Evolutionary conservation across 2,113 vertebrate genomes (phyloP).

Genomic region (Syrmaticus mikado): DNA sequence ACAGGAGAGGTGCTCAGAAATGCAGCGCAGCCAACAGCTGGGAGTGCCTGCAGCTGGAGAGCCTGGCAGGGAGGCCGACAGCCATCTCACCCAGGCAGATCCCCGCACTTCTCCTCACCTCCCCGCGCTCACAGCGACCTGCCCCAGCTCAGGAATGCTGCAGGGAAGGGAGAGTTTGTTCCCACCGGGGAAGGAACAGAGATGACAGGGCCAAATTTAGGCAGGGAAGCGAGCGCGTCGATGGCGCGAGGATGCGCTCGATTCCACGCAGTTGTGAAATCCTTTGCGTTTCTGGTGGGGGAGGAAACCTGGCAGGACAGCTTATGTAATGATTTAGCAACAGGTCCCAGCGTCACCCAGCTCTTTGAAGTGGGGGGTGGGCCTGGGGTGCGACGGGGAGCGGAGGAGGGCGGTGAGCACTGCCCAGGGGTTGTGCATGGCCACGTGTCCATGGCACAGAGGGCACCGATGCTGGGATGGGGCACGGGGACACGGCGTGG

Average conservation of each 20-base stretch:
- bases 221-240: rapidly evolving
- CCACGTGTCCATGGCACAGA: no score
- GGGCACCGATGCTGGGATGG: not conserved
- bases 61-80: not conserved
- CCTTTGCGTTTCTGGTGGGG: not conserved
- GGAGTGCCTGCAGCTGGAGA: not conserved
- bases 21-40: not conserved
- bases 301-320: not conserved
- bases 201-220: not conserved
- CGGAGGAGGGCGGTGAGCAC: not conserved
- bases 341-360: not conserved
- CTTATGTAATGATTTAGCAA: constrained; percentile 18
- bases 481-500: not conserved
- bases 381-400: not conserved
- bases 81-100: not conserved
- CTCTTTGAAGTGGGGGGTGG: not conserved
- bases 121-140: rapidly evolving
- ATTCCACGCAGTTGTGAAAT: not conserved
- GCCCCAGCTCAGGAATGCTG: not conserved
- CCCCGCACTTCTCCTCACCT: not conserved
- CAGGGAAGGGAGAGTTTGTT: not conserved
- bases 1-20: no score
- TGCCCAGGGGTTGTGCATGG: rapidly evolving
- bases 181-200: not conserved
- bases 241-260: not conserved